Evolutionary conservation across 2,797 vertebrate species (phyloP).

Genomic region (Siniperca obscura): DNA sequence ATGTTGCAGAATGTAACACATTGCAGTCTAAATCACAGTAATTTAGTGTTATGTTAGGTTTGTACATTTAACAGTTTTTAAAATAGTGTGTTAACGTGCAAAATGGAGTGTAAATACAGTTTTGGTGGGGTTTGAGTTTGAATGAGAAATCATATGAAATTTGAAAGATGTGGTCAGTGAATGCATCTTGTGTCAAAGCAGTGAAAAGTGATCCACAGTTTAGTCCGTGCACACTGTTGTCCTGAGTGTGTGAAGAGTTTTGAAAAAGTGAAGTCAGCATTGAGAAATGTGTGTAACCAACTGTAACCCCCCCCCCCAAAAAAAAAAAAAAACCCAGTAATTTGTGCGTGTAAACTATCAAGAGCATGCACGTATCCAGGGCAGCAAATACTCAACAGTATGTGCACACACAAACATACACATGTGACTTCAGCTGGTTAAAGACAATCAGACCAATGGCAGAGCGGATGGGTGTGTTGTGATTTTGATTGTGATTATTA

Average conservation of each 20-base stretch:
- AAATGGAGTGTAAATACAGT: not conserved
- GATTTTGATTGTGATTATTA: slow-evolving; percentile 73
- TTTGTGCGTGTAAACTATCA: not conserved
- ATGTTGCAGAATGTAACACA: not conserved
- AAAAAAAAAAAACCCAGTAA: too few species aligned
- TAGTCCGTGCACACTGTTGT: not conserved
- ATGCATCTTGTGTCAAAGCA: not conserved
- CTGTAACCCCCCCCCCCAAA: too few species aligned
- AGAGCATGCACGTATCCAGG: not conserved
- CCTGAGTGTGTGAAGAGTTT: not conserved
- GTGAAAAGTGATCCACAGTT: not conserved
- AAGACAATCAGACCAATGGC: slow-evolving; percentile 71
- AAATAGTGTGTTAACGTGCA: not conserved
- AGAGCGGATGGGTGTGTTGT: slow-evolving; percentile 70
- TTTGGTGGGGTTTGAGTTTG: not conserved
- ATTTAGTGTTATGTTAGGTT: not conserved
- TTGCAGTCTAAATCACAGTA: not conserved
- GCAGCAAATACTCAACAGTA: not conserved
- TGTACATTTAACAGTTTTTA: too few species aligned
- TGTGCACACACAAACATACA: not conserved
- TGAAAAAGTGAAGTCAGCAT: not conserved
- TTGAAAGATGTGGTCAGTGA: not conserved
- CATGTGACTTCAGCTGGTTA: slow-evolving; percentile 15
- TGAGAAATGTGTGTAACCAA: not conserved
- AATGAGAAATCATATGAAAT: not conserved